A percentile compares a stretch with the other conserved stretches of the same genome.
These are phyloP conservation scores for Phrynocephalus forsythii DNA, from an alignment of 2,797 vertebrate genomes.

Conservation along the genomic window DNA sequence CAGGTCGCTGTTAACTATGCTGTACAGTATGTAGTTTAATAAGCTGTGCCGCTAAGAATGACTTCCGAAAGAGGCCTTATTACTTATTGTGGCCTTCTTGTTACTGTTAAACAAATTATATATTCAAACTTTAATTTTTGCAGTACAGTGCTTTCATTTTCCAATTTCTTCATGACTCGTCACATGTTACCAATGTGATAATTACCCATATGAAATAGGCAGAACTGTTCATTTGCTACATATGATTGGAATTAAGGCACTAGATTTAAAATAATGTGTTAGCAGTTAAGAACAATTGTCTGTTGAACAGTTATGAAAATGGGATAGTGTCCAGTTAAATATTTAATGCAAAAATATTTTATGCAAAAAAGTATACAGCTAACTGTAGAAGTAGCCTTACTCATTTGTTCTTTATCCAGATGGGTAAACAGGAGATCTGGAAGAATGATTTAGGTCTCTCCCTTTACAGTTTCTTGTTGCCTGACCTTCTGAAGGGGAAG, in stretches of 20 bases:
- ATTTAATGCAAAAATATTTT: constrained; percentile 38
- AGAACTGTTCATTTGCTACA: neutral
- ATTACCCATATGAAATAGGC: no score
- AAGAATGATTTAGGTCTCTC: no score
- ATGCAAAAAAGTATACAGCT: constrained; percentile 33
- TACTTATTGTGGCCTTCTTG: no score
- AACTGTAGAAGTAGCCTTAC: no score
- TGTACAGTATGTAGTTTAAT: neutral
- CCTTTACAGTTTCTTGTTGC: no score
- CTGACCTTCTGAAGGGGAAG: no score
- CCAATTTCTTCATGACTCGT: neutral
- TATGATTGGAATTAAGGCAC: neutral
- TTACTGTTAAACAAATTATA: neutral
- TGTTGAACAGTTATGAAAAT: neutral
- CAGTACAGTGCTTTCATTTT: neutral
- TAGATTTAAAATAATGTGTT: neutral
- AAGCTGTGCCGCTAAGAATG: neutral
- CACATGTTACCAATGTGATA: neutral
- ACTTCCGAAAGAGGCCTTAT: neutral
- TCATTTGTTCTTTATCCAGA: no score
- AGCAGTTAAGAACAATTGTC: neutral
- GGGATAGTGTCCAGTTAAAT: neutral
- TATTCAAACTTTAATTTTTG: neutral
- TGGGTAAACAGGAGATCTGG: no score
- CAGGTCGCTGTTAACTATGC: neutral